Evolutionary conservation across 2,888 invertebrate genomes (phyloP), one percentile per base, ranked within the genome.

Genomic region (Aporophyla lueneburgensis): DNA sequence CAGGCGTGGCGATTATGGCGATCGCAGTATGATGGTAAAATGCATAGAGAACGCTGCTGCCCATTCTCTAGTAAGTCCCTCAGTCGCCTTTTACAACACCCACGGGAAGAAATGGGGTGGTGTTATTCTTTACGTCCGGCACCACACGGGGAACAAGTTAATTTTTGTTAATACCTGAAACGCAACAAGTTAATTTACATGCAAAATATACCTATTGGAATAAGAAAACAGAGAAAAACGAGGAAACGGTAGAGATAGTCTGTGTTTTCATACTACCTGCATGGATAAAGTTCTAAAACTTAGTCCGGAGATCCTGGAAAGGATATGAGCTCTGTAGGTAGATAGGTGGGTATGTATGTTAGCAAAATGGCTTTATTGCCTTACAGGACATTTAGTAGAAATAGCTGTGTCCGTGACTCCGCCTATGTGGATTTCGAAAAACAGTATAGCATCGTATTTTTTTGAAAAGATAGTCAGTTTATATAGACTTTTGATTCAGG

Each of bases 231-330:
- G 9, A 9, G 43, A 43, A 43, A 43, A 43, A 43, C 43, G 43
- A 33, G 33, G 43, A 0, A 43, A 43, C 43, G 9, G 43, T 3
- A 10, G 14, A 53, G 7, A 51, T 16, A 27, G 27, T 51, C 10
- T 10, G 5, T 21, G 43, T 43, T 58, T 78, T 43, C 19, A 51
- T 68, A 27, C 56, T 40, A 76, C n/a, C 27, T 58, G 14, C 14
- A 58, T 43, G n/a, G 14, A 21, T 33, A 51, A 51, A 56, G 56
- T 78, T 76, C 43, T 19, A 19, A 51, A 78, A 75, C 27, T 78
- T 68, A 16, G 69, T 49, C 33, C 4, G 6, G 24, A 49, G 33
- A 16, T 49, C 65, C 49, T 27, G 67, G 27, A 43, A 40, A 27
- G 24, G n/a, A 40, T 40, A 40, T 5, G 24, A 27, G 6, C 19